These are phyloP conservation scores for Caradrina clavipalpis DNA, from an alignment of 2,888 invertebrate genomes.

Conservation along the genomic window DNA sequence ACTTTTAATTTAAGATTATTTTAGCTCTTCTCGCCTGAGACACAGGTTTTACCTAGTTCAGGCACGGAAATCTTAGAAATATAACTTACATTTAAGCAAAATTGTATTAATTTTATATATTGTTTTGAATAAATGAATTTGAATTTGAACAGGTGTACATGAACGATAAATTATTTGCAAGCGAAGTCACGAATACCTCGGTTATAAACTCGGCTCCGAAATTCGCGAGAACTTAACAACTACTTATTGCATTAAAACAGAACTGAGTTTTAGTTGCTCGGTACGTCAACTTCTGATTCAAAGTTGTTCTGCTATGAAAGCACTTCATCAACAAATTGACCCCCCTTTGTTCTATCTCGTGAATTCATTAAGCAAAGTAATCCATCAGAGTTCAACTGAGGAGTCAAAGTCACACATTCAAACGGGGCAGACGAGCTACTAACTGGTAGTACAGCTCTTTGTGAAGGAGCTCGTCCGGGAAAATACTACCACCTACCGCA, in stretches of 20 bases:
- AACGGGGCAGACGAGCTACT: no score
- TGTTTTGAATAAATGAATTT: no score
- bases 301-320: not conserved
- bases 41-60: no score
- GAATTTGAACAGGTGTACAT: no score
- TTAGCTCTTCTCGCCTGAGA: no score
- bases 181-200: not conserved
- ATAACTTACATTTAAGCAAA: no score
- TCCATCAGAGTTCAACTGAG: not conserved
- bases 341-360: not conserved
- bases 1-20: no score
- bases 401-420: not conserved
- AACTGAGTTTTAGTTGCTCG: not conserved
- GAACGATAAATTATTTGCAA: conserved; percentile 14
- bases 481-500: no score
- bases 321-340: not conserved
- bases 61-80: no score
- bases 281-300: not conserved
- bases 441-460: not conserved
- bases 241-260: not conserved
- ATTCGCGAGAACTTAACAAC: conserved; percentile 3
- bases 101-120: no score
- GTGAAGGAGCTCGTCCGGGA: no score
- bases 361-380: not conserved
- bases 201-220: conserved; percentile 5